Base-by-base conservation (phyloP, 2,113 vertebrate genomes). In the Solea senegalensis region DNA sequence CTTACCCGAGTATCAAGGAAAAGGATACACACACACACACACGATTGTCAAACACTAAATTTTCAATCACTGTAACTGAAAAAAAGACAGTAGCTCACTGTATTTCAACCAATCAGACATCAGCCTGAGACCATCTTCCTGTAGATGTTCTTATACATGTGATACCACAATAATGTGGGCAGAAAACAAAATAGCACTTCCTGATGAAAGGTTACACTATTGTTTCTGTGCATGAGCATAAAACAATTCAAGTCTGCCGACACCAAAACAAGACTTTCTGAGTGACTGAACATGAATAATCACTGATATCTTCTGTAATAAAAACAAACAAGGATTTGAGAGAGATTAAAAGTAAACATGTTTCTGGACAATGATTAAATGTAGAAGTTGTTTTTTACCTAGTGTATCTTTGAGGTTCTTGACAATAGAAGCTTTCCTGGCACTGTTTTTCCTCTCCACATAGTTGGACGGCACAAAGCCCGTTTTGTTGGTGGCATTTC, bases 381-480 rank as follows among this genome's bases (percentile, higher is more conserved):
- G 12, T 43, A 60, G 55, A 66, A 15, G 12, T n/a, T 2, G 69
- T 81, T 89, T 57, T 72, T 90, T 92, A 96, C 96, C 96, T 48
- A 97, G 92, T 8, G 96, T 96, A 86, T 97, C 96, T 90, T 97
- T 97, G 61, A 97, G 89, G 70, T 96, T 97, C 91, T 96, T 96
- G 64, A 97, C 96, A 73, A 97, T 96, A 15, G 95, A 96, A 21
- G 94, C 95, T 87, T 97, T 97, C 67, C 95, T 94, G 68, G 95
- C 95, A 28, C 95, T 96, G 92, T 96, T 97, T 88, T 97, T 97
- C 77, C 96, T 93, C 85, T 97, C 96, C 64, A 97, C 96, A 11
- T 97, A 97, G 91, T 97, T 97, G 69, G 96, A 97, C 55, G 96
- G 96, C 83, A 97, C 96, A 71, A 96, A 96, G 82, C 96, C 96